Base-by-base conservation (phyloP, 2,113 vertebrate genomes). In the Podocnemis expansa region DNA sequence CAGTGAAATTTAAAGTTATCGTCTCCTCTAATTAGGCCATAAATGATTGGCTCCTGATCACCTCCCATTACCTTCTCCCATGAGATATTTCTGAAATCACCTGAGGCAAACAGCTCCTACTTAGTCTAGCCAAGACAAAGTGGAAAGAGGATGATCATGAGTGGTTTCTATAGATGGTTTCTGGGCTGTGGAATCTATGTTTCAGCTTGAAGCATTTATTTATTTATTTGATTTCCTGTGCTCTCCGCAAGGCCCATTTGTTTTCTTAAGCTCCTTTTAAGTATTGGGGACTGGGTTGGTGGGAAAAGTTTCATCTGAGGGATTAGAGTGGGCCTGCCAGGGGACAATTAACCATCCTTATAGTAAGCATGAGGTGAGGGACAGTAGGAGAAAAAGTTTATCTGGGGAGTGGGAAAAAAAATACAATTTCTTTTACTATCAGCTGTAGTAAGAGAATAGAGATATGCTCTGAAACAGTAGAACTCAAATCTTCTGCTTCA, bases 191-290 rank as follows among this genome's bases (percentile, higher is more conserved):
- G 73, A 60, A 58, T 43, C n/a, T 21, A 8, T 78, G 29, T 29
- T 75, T 91, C 78, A 91, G 56, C 12, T 84, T n/a, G n/a, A 17
- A 94, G 80, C 6, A 54, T 80, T 60, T 13, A 47, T 47, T 60
- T 13, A 47, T 47, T 54, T 54, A 94, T 93, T 94, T 79, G 92
- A 24, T 91, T 78, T 83, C 87, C 47, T 73, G 11, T 89, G 25
- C 47, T 89, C 73, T 67, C 63, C 19, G 17, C 63, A 67, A 67
- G 34, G 63, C 63, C 16, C 19, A 82, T 85, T 49, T 67, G 12
- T 52, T 91, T 95, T 94, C 89, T 78, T 38, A 38, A 73, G 73
- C 91, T 41, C 58, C 92, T 43, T n/a, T 60, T 79, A 16, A 88
- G 78, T 52, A 91, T 5, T 54, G n/a, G 12, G 41, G 70, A 31